Evolutionary conservation across 2,888 invertebrate genomes (phyloP), one percentile per base, ranked within the genome.

Genomic region (Meta bourneti): DNA sequence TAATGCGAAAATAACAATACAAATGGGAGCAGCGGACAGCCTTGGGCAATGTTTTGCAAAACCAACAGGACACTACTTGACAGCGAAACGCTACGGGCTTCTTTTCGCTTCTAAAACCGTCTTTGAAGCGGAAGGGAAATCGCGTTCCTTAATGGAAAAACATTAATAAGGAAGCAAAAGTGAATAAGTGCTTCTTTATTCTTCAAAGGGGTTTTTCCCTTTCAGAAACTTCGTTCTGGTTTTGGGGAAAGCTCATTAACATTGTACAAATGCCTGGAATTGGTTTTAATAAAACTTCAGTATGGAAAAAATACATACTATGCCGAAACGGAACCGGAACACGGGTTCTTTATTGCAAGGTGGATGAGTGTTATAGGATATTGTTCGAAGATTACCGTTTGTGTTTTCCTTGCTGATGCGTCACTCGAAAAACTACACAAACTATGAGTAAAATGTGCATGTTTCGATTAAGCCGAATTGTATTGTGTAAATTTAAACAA

Each of bases 81-180:
- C 34, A 34, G 34, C 34, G 34, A 34, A 34, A 34, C 34, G 34
- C 34, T 34, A 34, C 72, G 72, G 79, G 61, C 83, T 61, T 48
- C 51, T 83, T 72, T 80, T 19, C 48, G 52, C 54, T 34, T 16
- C 54, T 13, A 52, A 79, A 79, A 87, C 34, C 80, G 71, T 48
- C 51, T 79, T 87, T 20, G 69, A 78, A 34, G 79, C 87, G 87
- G 87, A 87, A 87, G 87, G 74, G 71, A 78, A 79, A 87, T 87
- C 19, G 19, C 72, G 54, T 80, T 80, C 71, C 80, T 34, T 79
- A 69, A 72, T 87, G 79, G 87, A 79, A 87, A n/a, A 87, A 80
- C 79, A 80, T 54, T 54, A 80, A 72, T 72, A 87, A 87, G 71
- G 79, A 80, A 86, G 78, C 69, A 78, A 81, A 78, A 85, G n/a